Conservation (phyloP, 2,113 vertebrate species). For the Psettodes erumei region DNA sequence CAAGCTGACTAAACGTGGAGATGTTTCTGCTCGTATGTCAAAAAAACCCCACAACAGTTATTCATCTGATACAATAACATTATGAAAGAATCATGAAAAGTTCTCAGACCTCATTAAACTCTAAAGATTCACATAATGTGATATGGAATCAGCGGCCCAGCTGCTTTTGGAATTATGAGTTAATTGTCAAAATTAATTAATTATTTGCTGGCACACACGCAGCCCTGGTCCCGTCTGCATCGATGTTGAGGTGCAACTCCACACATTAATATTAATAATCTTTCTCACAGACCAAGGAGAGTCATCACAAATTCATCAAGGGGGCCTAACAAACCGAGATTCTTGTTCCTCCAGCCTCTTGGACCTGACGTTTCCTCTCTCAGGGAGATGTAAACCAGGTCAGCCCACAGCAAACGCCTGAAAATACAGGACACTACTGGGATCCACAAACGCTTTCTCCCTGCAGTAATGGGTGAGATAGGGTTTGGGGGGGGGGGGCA, state of each 20-base stretch:
- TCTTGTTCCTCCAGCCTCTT: slow-evolving; percentile 41
- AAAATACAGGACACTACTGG: slow-evolving; percentile 45
- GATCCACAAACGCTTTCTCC: slow-evolving; percentile 19
- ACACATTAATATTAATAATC: slow-evolving; percentile 49
- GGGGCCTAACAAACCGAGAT: slow-evolving; percentile 39
- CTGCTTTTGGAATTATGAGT: background rate
- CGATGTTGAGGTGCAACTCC: slow-evolving; percentile 4
- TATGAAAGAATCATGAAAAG: background rate
- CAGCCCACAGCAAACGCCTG: slow-evolving; percentile 40
- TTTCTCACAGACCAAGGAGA: slow-evolving; percentile 31
- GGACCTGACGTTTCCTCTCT: slow-evolving; percentile 54
- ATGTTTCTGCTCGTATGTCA: background rate
- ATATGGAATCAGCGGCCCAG: background rate
- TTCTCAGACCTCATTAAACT: background rate
- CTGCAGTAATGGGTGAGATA: background rate
- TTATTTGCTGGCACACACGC: background rate
- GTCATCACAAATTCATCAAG: slow-evolving; percentile 62
- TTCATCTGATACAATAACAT: background rate
- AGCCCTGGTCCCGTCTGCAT: slow-evolving; percentile 15
- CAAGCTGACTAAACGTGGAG: no score
- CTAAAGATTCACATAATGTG: no score
- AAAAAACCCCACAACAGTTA: background rate
- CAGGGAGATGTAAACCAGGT: slow-evolving; percentile 56
- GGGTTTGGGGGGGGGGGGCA: background rate
- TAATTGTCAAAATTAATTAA: background rate